A percentile compares a stretch with the other conserved stretches of the same genome.
Conservation (phyloP, 2,888 invertebrate species). For the Heliconius ismenius region DNA sequence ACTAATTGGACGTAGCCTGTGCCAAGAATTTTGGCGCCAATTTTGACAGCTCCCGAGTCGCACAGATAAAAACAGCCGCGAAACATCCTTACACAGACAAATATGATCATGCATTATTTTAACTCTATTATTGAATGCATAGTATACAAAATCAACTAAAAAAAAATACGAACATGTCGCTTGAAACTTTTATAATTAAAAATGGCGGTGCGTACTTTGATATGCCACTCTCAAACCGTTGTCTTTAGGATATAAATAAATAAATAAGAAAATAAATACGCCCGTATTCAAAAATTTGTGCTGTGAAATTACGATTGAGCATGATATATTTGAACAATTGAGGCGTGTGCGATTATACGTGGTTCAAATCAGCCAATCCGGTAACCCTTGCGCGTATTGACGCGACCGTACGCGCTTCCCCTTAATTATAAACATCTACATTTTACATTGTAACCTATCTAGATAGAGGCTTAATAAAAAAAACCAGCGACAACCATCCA, state of each 20-base stretch:
- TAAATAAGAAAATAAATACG: slow-evolving; percentile 29
- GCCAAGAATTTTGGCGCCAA: slow-evolving; percentile 45
- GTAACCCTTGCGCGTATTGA: slow-evolving; percentile 24
- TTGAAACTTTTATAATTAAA: slow-evolving; percentile 32
- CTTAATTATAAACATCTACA: slow-evolving; percentile 71
- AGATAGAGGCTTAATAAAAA: slow-evolving; percentile 65
- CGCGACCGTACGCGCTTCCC: slow-evolving; percentile 52
- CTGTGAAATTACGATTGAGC: slow-evolving; percentile 45
- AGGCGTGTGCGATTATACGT: slow-evolving; percentile 33
- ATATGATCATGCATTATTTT: slow-evolving; percentile 57
- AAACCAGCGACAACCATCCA: slow-evolving; percentile 65
- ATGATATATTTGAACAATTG: slow-evolving; percentile 43
- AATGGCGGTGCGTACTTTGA: slow-evolving; percentile 40
- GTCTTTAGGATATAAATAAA: slow-evolving; percentile 30
- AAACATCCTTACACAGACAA: slow-evolving; percentile 64
- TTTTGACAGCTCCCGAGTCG: slow-evolving; percentile 52
- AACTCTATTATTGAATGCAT: slow-evolving; percentile 34
- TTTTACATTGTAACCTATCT: slow-evolving; percentile 73
- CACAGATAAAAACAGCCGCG: slow-evolving; percentile 57
- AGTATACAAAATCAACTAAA: slow-evolving; percentile 29
- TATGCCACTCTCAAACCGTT: slow-evolving; percentile 43
- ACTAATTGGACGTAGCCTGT: slow-evolving; percentile 42
- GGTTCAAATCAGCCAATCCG: slow-evolving; percentile 21
- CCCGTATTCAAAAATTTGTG: slow-evolving; percentile 37
- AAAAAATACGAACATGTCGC: slow-evolving; percentile 21